Base-by-base conservation (phyloP, 2,797 vertebrate genomes). In the Otus scops region DNA sequence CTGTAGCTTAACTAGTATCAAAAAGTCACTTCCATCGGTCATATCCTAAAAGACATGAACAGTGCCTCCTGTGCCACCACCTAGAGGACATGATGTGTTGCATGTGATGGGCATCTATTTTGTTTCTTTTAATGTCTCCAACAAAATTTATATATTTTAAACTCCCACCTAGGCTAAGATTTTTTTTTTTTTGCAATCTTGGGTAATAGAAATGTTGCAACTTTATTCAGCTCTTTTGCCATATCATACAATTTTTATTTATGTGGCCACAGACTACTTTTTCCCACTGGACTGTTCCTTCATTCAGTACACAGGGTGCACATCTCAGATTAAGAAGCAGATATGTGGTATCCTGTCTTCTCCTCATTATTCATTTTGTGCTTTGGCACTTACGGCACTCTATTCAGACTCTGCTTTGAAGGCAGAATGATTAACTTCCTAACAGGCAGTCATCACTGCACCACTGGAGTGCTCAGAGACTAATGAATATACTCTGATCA, bases 381-480 rank as follows among this genome's bases (percentile, higher is more conserved):
- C 79, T 70, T 48, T 67, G 65, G 65, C 59, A 89, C 61, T 91
- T 51, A 47, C 0, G 0, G 59, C 54, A 69, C 41, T 64, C 70
- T 88, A 67, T 88, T 95, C 81, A 92, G 43, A 45, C 50, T 79
- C 63, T 63, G 63, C 73, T 92, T 65, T 75, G 88, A 92, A 93
- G 85, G 82, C 48, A 94, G 48, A 95, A 82, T 89, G 60, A 95
- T 92, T 94, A 96, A 92, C 56, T 91, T 91, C 89, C 85, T 94
- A 85, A 85, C 24, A 92, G 87, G 51, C 75, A 92, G 63, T 76
- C 81, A 82, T 69, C 74, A 75, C 32, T 38, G 18, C 45, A 57
- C 27, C 79, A 63, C 30, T 77, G 51, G 17, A 91, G 63, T 28
- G 38, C 92, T 95, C 86, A 89, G 51, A 82, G 92, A 74, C 48